Percentiles rank a stretch among this genome's conserved stretches.
These are phyloP conservation scores for Copsychus sechellarum DNA, from an alignment of 2,113 vertebrate genomes.

Conservation along the genomic window DNA sequence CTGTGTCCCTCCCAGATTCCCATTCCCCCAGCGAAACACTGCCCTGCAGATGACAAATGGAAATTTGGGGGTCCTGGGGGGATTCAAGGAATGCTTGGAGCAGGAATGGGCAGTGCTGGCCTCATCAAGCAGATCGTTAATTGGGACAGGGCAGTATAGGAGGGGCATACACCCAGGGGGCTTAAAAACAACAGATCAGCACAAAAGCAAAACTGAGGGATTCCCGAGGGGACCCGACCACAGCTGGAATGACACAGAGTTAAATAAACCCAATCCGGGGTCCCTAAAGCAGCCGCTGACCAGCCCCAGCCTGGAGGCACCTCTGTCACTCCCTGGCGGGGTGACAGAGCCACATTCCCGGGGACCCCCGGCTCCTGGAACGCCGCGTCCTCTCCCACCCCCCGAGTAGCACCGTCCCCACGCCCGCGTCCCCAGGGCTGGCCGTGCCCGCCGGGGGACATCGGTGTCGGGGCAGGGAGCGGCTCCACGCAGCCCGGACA, in stretches of 20 bases:
- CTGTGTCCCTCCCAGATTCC: neutral
- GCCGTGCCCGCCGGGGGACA: neutral
- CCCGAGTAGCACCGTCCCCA: neutral
- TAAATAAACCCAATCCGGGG: fast-evolving
- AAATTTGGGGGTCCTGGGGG: neutral
- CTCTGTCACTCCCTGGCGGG: fast-evolving
- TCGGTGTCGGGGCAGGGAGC: neutral
- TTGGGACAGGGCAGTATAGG: neutral
- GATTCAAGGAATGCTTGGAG: neutral
- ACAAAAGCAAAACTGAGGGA: neutral
- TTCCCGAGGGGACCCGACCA: fast-evolving
- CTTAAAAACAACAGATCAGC: neutral
- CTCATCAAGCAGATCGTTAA: neutral
- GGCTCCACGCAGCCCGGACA: neutral
- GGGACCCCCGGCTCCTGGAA: neutral
- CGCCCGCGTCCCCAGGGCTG: neutral
- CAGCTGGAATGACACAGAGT: fast-evolving
- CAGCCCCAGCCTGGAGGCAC: neutral
- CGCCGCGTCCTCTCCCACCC: neutral
- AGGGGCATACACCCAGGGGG: neutral
- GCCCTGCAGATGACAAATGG: neutral
- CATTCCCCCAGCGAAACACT: fast-evolving
- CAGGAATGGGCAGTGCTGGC: fast-evolving
- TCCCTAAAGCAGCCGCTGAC: fast-evolving
- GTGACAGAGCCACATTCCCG: neutral